A percentile compares a stretch with the other conserved stretches of the same genome.
Conservation (phyloP, 2,113 vertebrate species). For the Emydura subglobosa region DNA sequence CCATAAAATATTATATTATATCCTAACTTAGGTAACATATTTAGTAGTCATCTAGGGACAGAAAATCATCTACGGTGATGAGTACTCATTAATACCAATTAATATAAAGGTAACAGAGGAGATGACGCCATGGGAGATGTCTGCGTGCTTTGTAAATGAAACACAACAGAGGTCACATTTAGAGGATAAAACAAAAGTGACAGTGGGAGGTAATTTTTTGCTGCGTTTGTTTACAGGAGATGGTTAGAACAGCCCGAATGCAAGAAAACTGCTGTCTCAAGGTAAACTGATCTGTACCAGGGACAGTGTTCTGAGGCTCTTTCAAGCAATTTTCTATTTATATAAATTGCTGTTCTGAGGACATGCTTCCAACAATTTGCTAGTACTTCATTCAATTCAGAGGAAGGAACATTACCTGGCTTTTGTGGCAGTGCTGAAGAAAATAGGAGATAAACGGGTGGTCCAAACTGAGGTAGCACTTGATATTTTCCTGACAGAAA, state of each 20-base stretch:
- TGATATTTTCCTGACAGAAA: neutral
- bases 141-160: neutral
- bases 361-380: conserved; percentile 23
- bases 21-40: neutral
- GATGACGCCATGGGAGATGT: neutral
- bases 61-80: neutral
- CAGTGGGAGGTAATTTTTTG: neutral
- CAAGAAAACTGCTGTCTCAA: conserved; percentile 10
- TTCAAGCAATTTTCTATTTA: neutral
- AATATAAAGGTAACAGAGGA: neutral
- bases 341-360: conserved; percentile 6
- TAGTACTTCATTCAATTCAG: neutral
- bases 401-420: neutral
- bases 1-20: neutral
- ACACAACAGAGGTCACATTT: neutral
- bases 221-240: neutral
- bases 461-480: neutral
- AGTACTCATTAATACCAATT: neutral
- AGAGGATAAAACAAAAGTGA: neutral
- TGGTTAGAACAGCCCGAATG: neutral
- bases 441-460: neutral
- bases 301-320: neutral
- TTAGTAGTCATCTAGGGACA: neutral
- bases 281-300: neutral
- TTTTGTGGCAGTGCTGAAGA: neutral